Conservation (phyloP, 2,113 vertebrate species). For the Alaudala cheleensis region DNA sequence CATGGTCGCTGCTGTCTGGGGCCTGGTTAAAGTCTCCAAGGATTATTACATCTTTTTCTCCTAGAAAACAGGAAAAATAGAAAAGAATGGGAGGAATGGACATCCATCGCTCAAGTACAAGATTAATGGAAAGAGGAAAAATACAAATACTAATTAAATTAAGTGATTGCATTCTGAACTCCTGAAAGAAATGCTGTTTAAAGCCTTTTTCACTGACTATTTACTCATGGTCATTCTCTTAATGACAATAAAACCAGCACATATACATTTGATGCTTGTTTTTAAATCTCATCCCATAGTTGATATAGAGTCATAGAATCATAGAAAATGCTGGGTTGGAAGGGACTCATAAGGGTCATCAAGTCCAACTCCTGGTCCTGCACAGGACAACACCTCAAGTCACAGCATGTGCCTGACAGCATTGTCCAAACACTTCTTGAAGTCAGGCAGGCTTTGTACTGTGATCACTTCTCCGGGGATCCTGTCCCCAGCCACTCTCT, state of each 20-base stretch:
- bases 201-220: not conserved
- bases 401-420: not conserved
- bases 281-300: not conserved
- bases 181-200: not conserved
- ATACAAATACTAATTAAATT: not conserved
- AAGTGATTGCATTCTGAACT: not conserved
- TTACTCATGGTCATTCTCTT: not conserved
- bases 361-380: not conserved
- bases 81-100: not conserved
- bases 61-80: slow-evolving; percentile 60
- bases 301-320: not conserved
- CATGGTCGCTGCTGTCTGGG: slow-evolving; percentile 83
- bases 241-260: not conserved
- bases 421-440: not conserved
- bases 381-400: not conserved
- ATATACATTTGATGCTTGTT: not conserved
- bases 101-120: not conserved
- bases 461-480: not conserved
- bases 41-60: slow-evolving; percentile 87
- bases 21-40: slow-evolving; percentile 88
- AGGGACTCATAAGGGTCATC: not conserved
- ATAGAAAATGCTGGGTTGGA: not conserved
- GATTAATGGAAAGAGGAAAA: not conserved
- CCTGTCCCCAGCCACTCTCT: not conserved
- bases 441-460: not conserved